Conservation (phyloP, 2,888 invertebrate species). For the Coelinius sp. region DNA sequence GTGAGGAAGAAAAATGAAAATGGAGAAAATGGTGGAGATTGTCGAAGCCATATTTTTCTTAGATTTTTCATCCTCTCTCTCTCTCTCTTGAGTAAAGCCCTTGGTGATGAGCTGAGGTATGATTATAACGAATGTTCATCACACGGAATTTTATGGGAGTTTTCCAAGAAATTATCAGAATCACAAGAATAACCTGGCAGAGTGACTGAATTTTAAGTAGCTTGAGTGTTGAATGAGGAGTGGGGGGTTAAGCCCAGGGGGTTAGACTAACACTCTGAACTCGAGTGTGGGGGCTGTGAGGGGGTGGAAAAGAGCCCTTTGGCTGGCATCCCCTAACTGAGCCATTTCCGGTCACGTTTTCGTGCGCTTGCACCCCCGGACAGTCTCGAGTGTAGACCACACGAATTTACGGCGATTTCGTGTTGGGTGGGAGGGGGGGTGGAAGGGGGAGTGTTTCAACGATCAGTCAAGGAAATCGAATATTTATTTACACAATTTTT, state of each 20-base stretch:
- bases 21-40: neutral
- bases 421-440: neutral
- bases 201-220: slow-evolving; percentile 10
- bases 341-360: slow-evolving; percentile 22
- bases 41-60: neutral
- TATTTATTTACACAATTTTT: too few species aligned
- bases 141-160: neutral
- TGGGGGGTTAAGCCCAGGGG: neutral
- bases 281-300: neutral
- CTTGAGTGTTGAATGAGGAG: neutral
- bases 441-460: too few species aligned
- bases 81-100: neutral
- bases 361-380: slow-evolving; percentile 1
- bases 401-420: slow-evolving; percentile 18
- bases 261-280: neutral
- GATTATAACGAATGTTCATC: neutral
- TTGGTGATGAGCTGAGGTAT: neutral
- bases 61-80: neutral
- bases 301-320: neutral
- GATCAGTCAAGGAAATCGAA: too few species aligned
- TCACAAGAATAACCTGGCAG: neutral
- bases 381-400: slow-evolving; percentile 1
- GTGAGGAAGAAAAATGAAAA: neutral
- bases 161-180: slow-evolving; percentile 4
- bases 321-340: slow-evolving; percentile 4